Conservation (phyloP, 2,113 vertebrate species). For the Microtus oregoni region DNA sequence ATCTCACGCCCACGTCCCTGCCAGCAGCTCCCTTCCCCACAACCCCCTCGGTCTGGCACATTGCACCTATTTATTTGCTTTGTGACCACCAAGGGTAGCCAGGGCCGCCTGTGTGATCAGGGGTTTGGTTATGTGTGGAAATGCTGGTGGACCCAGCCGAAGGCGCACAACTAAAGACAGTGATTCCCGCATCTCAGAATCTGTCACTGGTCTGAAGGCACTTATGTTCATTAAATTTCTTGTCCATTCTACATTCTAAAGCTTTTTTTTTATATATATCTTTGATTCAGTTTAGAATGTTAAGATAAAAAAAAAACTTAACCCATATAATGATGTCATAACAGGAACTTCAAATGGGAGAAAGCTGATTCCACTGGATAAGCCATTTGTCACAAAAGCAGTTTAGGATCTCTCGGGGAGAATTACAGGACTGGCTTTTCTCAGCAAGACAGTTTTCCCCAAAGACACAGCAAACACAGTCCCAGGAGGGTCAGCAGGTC, state of each 20-base stretch:
- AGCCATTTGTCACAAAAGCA: background rate
- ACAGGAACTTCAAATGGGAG: background rate
- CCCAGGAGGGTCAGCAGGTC: background rate
- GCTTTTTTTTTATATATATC: background rate
- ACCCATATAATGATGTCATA: background rate
- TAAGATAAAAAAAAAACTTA: constrained; percentile 23
- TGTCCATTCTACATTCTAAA: background rate
- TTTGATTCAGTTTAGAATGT: background rate
- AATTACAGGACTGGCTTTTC: background rate
- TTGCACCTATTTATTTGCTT: too few relatives aligned
- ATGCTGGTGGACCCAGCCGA: too few relatives aligned
- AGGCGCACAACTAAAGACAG: background rate
- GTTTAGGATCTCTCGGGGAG: background rate
- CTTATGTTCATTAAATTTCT: background rate
- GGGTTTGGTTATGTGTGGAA: too few relatives aligned
- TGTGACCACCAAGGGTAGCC: too few relatives aligned
- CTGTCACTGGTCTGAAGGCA: background rate
- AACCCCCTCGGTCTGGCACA: too few relatives aligned
- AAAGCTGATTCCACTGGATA: background rate
- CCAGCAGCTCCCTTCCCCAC: too few relatives aligned
- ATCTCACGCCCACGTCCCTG: too few relatives aligned
- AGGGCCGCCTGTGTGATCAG: too few relatives aligned
- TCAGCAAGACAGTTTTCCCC: background rate
- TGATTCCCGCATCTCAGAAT: background rate
- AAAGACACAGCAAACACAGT: background rate